phyloP scores from a whole-genome alignment of 2,888 invertebrate genomes.

The Hetaerina titia region DNA sequence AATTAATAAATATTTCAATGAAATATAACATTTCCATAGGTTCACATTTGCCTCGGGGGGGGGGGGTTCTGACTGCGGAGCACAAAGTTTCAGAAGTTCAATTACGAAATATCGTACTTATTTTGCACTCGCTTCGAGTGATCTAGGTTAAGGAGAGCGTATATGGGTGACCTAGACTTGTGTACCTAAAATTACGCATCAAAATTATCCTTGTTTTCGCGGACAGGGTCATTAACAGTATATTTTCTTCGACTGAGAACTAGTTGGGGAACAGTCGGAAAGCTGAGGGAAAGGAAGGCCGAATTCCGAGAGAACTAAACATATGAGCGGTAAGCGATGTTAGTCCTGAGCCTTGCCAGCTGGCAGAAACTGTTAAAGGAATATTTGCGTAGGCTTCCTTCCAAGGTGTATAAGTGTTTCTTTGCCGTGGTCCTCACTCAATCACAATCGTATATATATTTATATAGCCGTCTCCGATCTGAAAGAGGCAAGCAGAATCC shows the following conservation, averaged over 20 bases:
- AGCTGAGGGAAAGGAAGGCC: background rate
- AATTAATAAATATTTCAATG: too few relatives aligned
- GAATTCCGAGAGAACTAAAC: background rate
- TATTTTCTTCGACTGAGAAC: background rate
- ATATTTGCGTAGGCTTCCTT: background rate
- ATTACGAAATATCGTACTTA: too few relatives aligned
- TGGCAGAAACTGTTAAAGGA: background rate
- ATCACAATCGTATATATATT: background rate
- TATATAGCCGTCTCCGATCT: background rate
- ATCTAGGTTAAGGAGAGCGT: too few relatives aligned
- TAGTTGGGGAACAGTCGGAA: background rate
- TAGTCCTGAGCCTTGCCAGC: background rate
- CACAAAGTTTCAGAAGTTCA: too few relatives aligned
- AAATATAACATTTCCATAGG: too few relatives aligned
- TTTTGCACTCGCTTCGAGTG: background rate
- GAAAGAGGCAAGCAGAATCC: too few relatives aligned
- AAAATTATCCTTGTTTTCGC: background rate
- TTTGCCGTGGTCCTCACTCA: background rate
- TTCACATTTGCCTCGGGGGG: too few relatives aligned
- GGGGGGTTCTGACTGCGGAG: too few relatives aligned
- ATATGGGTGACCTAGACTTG: background rate
- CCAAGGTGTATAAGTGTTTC: background rate
- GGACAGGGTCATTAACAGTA: background rate
- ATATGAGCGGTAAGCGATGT: background rate
- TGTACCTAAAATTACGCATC: background rate